Evolutionary conservation across 2,113 vertebrate species (phyloP), one percentile per base, ranked within the genome.

Genomic region (Rhizomys pruinosus): DNA sequence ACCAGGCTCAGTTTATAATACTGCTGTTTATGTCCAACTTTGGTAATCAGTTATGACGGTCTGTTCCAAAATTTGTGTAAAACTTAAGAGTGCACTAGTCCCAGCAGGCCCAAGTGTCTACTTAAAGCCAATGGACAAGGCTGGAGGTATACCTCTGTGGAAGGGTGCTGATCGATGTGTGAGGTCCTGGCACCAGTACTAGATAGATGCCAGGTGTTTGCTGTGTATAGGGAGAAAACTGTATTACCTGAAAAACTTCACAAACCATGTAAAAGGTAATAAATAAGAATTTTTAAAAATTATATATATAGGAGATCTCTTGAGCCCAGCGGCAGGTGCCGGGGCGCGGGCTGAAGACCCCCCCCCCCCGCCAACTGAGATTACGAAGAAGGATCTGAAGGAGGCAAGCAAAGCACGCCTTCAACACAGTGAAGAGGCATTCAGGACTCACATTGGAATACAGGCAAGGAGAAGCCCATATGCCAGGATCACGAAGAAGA

Each of bases 211-310:
- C 23, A 61, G 52, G 34, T 61, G 13, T 57, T 90, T 16, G 25
- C 59, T 47, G 39, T 82, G 68, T 80, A 72, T 61, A 87, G 64
- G 74, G 44, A 89, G n/a, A 94, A 90, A 81, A 76, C 47, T 34
- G n/a, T 32, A 92, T 88, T 72, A 94, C 59, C 73, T 39, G 22
- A 20, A 93, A 89, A 95, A 92, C 74, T 47, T 77, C 61, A 57
- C 29, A 87, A 91, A 80, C 52, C 59, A 37, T 66, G 32, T 66
- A 66, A 63, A 16, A 42, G n/a, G 79, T 16, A 81, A 81, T n/a
- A 63, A 63, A 37, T 16, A 19, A 59, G 59, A 79, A 44, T 81
- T 29, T 42, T 81, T 81, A 63, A 42, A 39, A 81, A 61, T 63
- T n/a, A n/a, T n/a, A n/a, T n/a, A n/a, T n/a, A n/a, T n/a, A n/a